phyloP scores from a whole-genome alignment of 2,888 invertebrate species.

The Zygothrica quintamaculata region DNA sequence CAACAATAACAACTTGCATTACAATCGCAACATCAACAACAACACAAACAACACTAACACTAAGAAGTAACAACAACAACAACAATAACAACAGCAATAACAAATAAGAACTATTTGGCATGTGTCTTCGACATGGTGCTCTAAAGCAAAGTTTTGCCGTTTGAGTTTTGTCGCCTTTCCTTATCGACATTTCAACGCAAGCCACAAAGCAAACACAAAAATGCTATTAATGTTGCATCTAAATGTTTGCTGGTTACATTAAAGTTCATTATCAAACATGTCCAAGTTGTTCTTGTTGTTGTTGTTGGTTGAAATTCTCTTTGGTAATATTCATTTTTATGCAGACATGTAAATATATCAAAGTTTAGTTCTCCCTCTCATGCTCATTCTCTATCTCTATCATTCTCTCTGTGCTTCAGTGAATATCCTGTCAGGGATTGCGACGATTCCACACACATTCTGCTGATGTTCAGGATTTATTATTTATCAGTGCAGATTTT shows the following conservation, averaged over 20 bases:
- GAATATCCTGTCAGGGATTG: conserved; percentile 22
- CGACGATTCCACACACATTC: conserved; percentile 37
- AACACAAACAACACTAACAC: conserved; percentile 31
- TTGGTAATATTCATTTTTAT: conserved; percentile 16
- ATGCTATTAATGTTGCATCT: conserved; percentile 59
- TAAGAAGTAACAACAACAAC: conserved; percentile 22
- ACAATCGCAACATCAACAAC: conserved; percentile 16
- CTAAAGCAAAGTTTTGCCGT: conserved; percentile 21
- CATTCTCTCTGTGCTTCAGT: conserved; percentile 44
- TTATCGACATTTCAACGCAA: conserved; percentile 38
- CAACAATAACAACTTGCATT: conserved; percentile 43
- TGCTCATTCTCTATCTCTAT: too few relatives aligned
- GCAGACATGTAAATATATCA: conserved; percentile 62
- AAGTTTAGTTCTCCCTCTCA: conserved; percentile 56
- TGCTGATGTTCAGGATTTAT: conserved; percentile 68
- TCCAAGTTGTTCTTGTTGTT: conserved; percentile 23
- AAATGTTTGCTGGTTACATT: too few relatives aligned
- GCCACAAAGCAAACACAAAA: conserved; percentile 64
- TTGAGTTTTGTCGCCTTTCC: conserved; percentile 38
- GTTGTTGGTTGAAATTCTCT: too few relatives aligned
- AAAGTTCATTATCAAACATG: conserved; percentile 65
- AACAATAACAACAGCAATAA: conserved; percentile 27
- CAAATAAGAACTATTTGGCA: conserved; percentile 33
- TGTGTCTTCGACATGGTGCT: conserved; percentile 29
- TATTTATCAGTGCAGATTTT: conserved; percentile 76